Base-by-base conservation (phyloP, 2,888 invertebrate species). In the Liopterus haemorrhoidalis region DNA sequence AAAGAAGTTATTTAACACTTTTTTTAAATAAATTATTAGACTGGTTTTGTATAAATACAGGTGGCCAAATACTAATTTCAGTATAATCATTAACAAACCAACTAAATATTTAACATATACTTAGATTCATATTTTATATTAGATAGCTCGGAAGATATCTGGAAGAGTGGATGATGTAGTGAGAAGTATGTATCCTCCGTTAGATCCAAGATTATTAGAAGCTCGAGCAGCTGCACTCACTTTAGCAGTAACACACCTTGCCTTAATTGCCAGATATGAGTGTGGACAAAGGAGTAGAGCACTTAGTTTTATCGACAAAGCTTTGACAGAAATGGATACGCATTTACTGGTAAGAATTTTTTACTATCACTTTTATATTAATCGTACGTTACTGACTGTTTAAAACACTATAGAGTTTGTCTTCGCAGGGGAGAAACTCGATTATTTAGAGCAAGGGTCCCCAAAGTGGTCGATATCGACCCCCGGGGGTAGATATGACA, bases 131-230 rank as follows among this genome's bases (percentile, higher is more conserved):
- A 20, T 28, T 40, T 36, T 24, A 28, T 45, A 12, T 41, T 55
- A 76, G 70, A 72, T 76, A 43, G 81, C 82, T 3, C 73, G 75
- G 54, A 70, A 76, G 51, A 81, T 84, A 53, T 79, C 79, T 33
- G 75, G 78, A 11, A 68, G 81, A 30, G 82, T 83, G 1, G 83
- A 84, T 61, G 82, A 82, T 57, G 79, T 84, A 50, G 79, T 81
- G 1, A 67, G 75, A 46, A 77, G 81, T 49, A 78, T 84, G 75
- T 82, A 82, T 60, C 82, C 82, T 9, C 82, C 82, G 4, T 62
- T 83, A 50, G 82, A 83, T 64, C 77, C 81, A 1, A 69, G 81
- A 24, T 67, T 82, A 4, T 63, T 83, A 48, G 82, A 83, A 63
- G 81, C 82, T 1, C 72, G 81, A 55, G 79, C 80, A 27, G 76